Evolutionary conservation across 2,797 vertebrate species (phyloP).

Genomic region (Natrix natrix): DNA sequence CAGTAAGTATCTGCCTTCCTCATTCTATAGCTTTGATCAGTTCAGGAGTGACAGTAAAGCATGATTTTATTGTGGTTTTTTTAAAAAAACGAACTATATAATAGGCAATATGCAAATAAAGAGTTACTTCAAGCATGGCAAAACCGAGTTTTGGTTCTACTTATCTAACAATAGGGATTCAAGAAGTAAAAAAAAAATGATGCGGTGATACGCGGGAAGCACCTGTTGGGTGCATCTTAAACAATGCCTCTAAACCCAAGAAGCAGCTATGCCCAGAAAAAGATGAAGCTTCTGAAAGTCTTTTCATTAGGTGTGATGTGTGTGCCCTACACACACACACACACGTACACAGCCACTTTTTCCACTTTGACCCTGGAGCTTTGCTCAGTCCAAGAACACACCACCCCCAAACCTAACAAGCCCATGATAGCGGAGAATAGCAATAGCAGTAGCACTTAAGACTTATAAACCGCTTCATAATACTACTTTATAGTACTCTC

Average conservation of each 20-base stretch:
- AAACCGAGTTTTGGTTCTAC: background rate
- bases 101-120: background rate
- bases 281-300: background rate
- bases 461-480: too few relatives aligned
- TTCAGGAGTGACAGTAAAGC: background rate
- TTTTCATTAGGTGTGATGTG: background rate
- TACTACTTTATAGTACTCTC: too few relatives aligned
- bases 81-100: background rate
- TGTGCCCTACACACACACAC: background rate
- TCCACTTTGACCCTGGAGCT: background rate
- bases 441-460: background rate
- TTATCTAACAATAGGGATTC: background rate
- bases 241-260: background rate
- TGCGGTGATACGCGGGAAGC: background rate
- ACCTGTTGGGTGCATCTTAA: background rate
- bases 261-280: background rate
- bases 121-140: background rate
- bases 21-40: background rate
- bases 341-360: background rate
- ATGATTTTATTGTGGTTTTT: background rate
- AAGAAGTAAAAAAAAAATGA: background rate
- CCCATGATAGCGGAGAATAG: background rate
- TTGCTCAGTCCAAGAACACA: background rate
- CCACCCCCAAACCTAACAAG: background rate
- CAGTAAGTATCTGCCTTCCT: background rate